These are phyloP conservation scores for Phrynocephalus forsythii DNA, from an alignment of 2,797 vertebrate species.

Conservation along the genomic window DNA sequence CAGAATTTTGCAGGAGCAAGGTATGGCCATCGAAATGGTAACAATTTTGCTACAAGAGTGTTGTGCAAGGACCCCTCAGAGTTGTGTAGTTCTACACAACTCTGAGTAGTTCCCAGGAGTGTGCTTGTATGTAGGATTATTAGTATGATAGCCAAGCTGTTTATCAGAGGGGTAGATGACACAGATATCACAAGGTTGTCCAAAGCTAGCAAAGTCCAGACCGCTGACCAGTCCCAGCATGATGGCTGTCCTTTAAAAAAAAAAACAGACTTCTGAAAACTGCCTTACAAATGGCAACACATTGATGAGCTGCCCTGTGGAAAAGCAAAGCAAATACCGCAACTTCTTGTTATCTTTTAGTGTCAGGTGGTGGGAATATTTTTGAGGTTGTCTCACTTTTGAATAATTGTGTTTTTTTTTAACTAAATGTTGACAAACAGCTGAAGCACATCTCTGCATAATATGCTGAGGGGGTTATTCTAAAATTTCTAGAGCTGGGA, in stretches of 20 bases:
- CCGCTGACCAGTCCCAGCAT: not conserved
- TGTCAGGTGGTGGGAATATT: not conserved
- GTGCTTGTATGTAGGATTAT: not conserved
- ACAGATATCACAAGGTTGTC: not conserved
- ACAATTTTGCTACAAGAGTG: not conserved
- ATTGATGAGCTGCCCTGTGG: not conserved
- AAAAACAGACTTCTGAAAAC: no score
- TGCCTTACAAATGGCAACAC: not conserved
- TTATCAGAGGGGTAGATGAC: not conserved
- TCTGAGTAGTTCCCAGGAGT: not conserved
- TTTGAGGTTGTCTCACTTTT: not conserved
- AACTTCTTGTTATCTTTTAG: not conserved
- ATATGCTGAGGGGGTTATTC: no score
- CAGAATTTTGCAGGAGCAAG: not conserved
- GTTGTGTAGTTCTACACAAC: not conserved
- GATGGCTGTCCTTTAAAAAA: no score
- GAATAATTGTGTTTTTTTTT: not conserved
- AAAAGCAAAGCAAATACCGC: not conserved
- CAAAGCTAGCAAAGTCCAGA: not conserved
- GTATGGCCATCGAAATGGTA: not conserved
- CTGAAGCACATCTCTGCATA: not conserved
- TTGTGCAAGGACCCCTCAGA: not conserved
- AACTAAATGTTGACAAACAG: not conserved
- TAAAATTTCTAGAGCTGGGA: not conserved
- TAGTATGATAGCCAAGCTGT: not conserved